A percentile compares a stretch with the other conserved stretches of the same genome.
phyloP scores from a whole-genome alignment of 2,797 vertebrate species.

The Poeciliopsis infans region DNA sequence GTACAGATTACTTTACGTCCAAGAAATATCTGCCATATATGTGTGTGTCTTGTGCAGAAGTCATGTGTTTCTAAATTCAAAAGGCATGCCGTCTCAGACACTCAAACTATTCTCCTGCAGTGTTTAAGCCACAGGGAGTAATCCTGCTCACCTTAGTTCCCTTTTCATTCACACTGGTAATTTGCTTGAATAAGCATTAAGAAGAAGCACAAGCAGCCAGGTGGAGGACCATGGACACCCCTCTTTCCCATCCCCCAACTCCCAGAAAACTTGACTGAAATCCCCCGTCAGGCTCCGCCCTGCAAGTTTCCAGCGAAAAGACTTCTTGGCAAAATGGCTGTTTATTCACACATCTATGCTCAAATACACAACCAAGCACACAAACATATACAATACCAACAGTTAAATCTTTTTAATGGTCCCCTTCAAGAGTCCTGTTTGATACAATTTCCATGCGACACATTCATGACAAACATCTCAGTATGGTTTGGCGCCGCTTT shows the following conservation, averaged over 20 bases:
- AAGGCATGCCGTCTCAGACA: constrained; percentile 53
- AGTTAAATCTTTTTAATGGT: constrained; percentile 45
- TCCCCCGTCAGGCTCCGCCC: neutral
- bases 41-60: neutral
- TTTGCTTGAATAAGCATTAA: constrained; percentile 40
- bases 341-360: constrained; percentile 29
- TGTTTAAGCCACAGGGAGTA: constrained; percentile 35
- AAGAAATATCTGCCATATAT: neutral
- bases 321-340: constrained; percentile 35
- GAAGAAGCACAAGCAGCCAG: constrained; percentile 32
- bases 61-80: constrained; percentile 49
- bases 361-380: neutral
- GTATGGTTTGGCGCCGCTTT: constrained; percentile 63
- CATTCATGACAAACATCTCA: constrained; percentile 67
- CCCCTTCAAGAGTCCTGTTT: constrained; percentile 43
- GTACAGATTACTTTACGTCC: neutral
- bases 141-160: constrained; percentile 36
- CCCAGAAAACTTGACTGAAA: constrained; percentile 17
- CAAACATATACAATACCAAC: neutral
- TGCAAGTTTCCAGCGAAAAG: constrained; percentile 14
- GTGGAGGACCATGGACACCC: constrained; percentile 18
- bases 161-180: constrained; percentile 34
- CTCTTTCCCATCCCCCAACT: too few species aligned
- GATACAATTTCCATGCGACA: constrained; percentile 66
- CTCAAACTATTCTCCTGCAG: constrained; percentile 57